These are phyloP conservation scores for Hirtodrosophila duncani DNA, from an alignment of 2,888 invertebrate genomes.

Conservation along the genomic window DNA sequence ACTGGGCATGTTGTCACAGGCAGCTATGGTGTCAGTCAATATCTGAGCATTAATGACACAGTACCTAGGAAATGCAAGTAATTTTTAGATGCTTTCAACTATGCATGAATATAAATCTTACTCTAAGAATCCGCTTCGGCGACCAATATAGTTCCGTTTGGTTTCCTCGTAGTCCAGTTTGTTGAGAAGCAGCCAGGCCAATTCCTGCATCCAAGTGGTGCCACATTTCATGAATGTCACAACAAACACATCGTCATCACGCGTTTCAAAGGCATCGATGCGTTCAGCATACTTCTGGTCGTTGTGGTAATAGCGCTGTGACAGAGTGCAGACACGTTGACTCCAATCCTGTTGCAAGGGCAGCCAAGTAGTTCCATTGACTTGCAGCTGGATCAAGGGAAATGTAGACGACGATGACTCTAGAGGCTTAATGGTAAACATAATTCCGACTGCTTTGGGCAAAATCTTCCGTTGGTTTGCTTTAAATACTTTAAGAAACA, in stretches of 20 bases:
- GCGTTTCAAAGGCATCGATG: conserved; percentile 41
- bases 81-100: not conserved
- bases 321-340: conserved; percentile 35
- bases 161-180: conserved; percentile 47
- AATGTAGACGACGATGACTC: not conserved
- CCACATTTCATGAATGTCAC: conserved; percentile 52
- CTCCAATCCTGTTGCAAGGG: conserved; percentile 33
- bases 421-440: conserved; percentile 14
- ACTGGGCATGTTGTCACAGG: conserved; percentile 10
- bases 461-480: too few relatives aligned
- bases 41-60: fast-evolving
- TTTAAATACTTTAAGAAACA: too few relatives aligned
- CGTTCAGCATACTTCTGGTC: conserved; percentile 1
- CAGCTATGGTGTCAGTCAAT: not conserved
- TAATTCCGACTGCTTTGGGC: not conserved
- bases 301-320: conserved; percentile 9
- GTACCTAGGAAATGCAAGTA: not conserved
- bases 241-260: conserved; percentile 48
- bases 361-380: conserved; percentile 6
- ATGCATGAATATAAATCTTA: conserved; percentile 11
- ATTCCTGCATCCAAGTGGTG: conserved; percentile 61
- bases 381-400: conserved; percentile 2
- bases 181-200: conserved; percentile 51
- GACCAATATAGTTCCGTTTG: conserved; percentile 5
- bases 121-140: conserved; percentile 36